These are phyloP conservation scores for Smittia aterrima DNA, from an alignment of 2,888 invertebrate genomes.

Conservation along the genomic window DNA sequence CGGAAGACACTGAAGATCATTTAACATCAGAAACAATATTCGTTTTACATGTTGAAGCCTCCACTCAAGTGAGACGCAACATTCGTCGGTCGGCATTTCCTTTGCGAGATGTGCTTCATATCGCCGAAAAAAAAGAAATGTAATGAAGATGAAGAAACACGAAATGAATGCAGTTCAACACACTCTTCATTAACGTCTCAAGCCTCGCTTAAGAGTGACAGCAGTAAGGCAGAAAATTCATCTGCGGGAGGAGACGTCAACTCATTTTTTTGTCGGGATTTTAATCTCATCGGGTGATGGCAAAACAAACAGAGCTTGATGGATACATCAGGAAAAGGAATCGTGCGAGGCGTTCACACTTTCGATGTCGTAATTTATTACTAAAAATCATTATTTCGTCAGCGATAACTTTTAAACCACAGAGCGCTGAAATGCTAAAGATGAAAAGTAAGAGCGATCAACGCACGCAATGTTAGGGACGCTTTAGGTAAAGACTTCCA, in stretches of 20 bases:
- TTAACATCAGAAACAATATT: background rate
- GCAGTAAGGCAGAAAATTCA: background rate
- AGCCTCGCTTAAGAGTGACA: background rate
- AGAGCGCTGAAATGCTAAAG: background rate
- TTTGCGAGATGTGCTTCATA: background rate
- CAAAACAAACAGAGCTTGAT: background rate
- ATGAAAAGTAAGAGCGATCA: background rate
- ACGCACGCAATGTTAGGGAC: background rate
- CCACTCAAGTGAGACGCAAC: too few relatives aligned
- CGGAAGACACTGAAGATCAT: background rate
- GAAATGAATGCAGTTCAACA: background rate
- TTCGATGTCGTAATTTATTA: constrained; percentile 36
- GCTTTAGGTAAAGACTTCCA: too few relatives aligned
- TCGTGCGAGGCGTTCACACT: constrained; percentile 30
- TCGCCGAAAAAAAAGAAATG: background rate
- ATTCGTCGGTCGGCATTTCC: background rate
- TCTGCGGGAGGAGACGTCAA: too few relatives aligned
- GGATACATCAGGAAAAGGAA: constrained; percentile 4
- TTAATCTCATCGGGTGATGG: too few relatives aligned
- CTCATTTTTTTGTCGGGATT: too few relatives aligned
- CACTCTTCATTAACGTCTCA: constrained; percentile 27
- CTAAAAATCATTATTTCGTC: constrained; percentile 38
- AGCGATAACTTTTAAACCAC: background rate
- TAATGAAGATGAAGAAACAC: background rate
- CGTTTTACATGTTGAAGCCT: background rate